Conservation (phyloP, 2,888 invertebrate species). For the Gymnoscelis rufifasciata region DNA sequence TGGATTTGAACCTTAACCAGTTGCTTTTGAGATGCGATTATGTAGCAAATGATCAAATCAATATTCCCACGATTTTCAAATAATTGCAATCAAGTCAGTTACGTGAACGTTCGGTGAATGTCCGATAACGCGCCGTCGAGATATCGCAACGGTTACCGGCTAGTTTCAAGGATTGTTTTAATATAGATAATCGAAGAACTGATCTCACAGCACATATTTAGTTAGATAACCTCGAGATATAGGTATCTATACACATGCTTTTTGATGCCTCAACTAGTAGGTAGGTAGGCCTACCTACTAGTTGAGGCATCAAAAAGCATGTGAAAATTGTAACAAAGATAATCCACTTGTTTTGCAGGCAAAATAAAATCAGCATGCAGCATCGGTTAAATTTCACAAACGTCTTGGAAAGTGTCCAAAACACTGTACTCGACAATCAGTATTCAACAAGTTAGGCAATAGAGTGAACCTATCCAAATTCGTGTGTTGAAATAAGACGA, state of each 20-base stretch:
- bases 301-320: too few relatives aligned
- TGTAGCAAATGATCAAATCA: conserved; percentile 7
- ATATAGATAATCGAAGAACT: conserved; percentile 8
- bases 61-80: conserved; percentile 27
- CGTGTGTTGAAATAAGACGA: conserved; percentile 5
- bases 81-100: conserved; percentile 25
- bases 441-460: conserved; percentile 17
- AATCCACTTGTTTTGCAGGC: too few relatives aligned
- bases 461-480: background rate
- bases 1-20: conserved; percentile 12
- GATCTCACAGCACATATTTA: background rate
- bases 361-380: conserved; percentile 12
- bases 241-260: too few relatives aligned
- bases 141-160: conserved; percentile 22
- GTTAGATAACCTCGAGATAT: too few relatives aligned
- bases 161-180: conserved; percentile 24
- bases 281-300: too few relatives aligned
- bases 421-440: conserved; percentile 5
- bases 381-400: conserved; percentile 19
- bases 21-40: conserved; percentile 9
- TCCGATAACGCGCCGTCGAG: conserved; percentile 26
- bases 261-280: too few relatives aligned
- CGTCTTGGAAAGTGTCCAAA: conserved; percentile 30
- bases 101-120: conserved; percentile 27
- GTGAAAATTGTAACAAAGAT: too few relatives aligned